phyloP scores from a whole-genome alignment of 2,797 vertebrate genomes.

The Gila robusta region DNA sequence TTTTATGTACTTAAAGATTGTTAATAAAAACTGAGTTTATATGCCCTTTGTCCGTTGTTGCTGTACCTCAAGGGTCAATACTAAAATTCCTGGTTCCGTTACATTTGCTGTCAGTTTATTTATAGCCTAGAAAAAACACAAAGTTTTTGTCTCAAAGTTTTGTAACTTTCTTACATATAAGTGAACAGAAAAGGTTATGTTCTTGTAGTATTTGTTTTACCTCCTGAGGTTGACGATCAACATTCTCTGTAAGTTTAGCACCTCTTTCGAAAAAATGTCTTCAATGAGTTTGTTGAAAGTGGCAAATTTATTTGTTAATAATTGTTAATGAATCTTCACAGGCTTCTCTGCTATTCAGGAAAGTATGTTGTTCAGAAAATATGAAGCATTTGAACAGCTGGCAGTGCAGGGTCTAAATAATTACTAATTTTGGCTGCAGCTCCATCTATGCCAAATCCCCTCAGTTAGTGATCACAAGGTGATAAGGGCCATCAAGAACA shows the following conservation, averaged over 20 bases:
- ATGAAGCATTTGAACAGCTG: not conserved
- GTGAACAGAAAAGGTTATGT: too few relatives aligned
- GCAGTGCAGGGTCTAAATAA: not conserved
- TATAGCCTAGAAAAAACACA: too few relatives aligned
- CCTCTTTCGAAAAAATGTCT: not conserved
- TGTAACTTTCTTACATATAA: too few relatives aligned
- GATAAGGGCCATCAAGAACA: conserved; percentile 74
- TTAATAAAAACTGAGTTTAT: too few relatives aligned
- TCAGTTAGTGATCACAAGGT: conserved; percentile 72
- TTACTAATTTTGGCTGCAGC: not conserved
- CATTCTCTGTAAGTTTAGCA: not conserved
- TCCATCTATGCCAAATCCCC: conserved; percentile 29
- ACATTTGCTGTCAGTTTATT: too few relatives aligned
- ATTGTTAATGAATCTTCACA: not conserved
- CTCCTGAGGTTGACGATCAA: not conserved
- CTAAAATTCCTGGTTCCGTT: too few relatives aligned
- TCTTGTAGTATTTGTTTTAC: not conserved
- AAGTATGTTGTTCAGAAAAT: conserved; percentile 6
- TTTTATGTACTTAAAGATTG: too few relatives aligned
- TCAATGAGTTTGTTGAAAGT: not conserved
- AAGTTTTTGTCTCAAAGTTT: not conserved
- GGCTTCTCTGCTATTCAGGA: not conserved
- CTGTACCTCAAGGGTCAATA: too few relatives aligned
- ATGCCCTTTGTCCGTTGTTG: too few relatives aligned
- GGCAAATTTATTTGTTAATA: not conserved